phyloP scores from a whole-genome alignment of 2,113 vertebrate genomes.

The Cochlearius cochlearius region DNA sequence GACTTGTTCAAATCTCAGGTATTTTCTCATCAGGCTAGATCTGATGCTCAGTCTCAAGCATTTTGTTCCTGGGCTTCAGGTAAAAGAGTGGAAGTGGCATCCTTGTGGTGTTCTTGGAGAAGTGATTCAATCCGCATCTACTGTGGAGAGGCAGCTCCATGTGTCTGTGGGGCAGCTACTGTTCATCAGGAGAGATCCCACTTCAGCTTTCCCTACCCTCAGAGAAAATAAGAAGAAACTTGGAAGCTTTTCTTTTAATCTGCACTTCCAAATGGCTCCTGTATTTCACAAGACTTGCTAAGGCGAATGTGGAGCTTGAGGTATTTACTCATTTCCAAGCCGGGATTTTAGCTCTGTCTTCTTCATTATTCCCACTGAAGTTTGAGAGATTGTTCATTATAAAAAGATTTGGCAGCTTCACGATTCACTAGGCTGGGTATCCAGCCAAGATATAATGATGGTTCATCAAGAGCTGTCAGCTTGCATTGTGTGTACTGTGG shows the following conservation, averaged over 20 bases:
- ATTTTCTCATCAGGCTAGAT: background rate
- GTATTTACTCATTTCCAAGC: background rate
- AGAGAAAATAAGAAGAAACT: background rate
- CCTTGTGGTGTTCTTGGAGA: background rate
- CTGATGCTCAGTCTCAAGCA: background rate
- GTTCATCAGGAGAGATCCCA: background rate
- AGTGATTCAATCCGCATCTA: background rate
- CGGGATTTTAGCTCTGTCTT: slow-evolving; percentile 6
- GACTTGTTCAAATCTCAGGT: background rate
- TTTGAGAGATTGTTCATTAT: slow-evolving; percentile 15
- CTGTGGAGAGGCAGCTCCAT: background rate
- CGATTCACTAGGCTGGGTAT: slow-evolving; percentile 42
- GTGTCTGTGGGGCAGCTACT: background rate
- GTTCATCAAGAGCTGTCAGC: slow-evolving; percentile 45
- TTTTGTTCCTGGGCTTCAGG: background rate
- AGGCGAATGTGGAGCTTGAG: background rate
- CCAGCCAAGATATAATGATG: slow-evolving; percentile 59
- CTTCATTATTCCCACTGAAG: slow-evolving; percentile 15
- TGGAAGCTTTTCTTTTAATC: background rate
- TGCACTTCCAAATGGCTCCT: background rate
- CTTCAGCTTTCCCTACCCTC: background rate
- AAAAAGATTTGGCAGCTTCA: slow-evolving; percentile 54
- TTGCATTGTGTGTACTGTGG: background rate
- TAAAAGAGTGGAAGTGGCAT: background rate
- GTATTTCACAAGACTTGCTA: background rate